Evolutionary conservation across 2,113 vertebrate genomes (phyloP).

Genomic region (Tichodroma muraria): DNA sequence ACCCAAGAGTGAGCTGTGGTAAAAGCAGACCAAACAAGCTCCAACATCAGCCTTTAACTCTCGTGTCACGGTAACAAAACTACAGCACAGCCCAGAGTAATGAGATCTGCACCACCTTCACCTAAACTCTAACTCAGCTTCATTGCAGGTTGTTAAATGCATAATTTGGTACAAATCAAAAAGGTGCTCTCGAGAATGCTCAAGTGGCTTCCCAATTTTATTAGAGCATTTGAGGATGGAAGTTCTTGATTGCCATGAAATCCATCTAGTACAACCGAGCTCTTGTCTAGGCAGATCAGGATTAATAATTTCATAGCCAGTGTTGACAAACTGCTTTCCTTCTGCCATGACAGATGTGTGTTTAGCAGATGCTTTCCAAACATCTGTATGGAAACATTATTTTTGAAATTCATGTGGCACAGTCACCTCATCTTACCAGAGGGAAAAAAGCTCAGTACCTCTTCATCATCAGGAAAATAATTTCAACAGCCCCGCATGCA

Average conservation of each 20-base stretch:
- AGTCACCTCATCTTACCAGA: background rate
- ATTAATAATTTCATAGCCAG: background rate
- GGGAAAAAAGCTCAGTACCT: background rate
- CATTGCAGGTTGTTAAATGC: background rate
- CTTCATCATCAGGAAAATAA: background rate
- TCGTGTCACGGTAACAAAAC: fast-evolving
- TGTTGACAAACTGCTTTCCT: background rate
- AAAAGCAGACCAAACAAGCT: background rate
- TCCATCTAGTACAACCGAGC: background rate
- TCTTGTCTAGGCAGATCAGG: background rate
- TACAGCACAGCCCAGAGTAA: fast-evolving
- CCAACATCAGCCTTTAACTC: background rate
- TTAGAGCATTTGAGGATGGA: background rate
- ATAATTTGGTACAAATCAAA: background rate
- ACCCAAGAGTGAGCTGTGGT: background rate
- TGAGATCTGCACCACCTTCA: background rate
- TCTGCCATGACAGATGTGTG: background rate
- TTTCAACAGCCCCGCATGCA: background rate
- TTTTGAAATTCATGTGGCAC: fast-evolving
- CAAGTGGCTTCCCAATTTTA: background rate
- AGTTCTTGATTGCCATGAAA: background rate
- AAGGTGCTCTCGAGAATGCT: background rate
- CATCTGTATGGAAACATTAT: background rate
- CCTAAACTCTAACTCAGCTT: background rate
- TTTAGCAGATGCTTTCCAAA: background rate